phyloP scores from a whole-genome alignment of 2,888 invertebrate genomes.

The Loripinus fragilis region DNA sequence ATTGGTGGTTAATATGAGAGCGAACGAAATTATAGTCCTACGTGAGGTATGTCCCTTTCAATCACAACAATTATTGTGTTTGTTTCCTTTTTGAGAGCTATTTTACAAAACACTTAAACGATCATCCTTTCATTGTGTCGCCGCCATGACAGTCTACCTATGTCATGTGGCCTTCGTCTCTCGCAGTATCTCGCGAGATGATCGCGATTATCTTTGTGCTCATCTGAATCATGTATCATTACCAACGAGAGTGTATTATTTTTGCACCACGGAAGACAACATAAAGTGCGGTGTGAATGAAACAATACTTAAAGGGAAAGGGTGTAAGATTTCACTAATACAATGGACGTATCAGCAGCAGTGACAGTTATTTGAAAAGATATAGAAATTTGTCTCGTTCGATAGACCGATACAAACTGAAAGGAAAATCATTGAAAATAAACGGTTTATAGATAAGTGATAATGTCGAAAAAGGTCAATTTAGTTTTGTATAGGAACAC shows the following conservation, averaged over 20 bases:
- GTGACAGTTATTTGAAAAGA: conserved; percentile 7
- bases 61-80: not conserved
- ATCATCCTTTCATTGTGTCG: conserved; percentile 3
- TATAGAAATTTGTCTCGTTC: conserved; percentile 17
- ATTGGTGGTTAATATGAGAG: no score
- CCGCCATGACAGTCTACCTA: conserved; percentile 16
- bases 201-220: conserved; percentile 4
- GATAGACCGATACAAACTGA: conserved; percentile 11
- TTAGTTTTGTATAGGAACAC: not conserved
- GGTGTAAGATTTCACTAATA: conserved; percentile 5
- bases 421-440: not conserved
- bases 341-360: conserved; percentile 1
- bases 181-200: conserved; percentile 8
- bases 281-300: conserved; percentile 4
- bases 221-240: conserved; percentile 21
- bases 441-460: not conserved
- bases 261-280: conserved; percentile 15
- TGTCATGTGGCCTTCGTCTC: conserved; percentile 21
- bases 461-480: not conserved
- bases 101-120: not conserved
- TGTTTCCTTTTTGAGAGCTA: not conserved
- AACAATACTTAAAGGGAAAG: conserved; percentile 13
- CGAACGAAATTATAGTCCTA: not conserved
- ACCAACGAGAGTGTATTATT: conserved; percentile 7
- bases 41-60: not conserved